phyloP scores from a whole-genome alignment of 2,797 vertebrate species.

The Poecilia velifera region DNA sequence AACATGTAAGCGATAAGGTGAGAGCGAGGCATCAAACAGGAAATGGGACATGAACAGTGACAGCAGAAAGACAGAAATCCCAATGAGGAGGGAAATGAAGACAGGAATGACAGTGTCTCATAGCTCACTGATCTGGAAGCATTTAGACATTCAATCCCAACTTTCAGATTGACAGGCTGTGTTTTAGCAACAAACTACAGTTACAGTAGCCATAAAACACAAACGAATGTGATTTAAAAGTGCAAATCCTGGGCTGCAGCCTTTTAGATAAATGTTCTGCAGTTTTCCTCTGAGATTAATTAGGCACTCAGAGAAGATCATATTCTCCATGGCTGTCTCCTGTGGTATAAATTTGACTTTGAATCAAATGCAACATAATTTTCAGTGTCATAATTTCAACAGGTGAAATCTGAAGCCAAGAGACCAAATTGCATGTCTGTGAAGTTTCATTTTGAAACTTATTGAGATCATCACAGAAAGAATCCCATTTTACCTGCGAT shows the following conservation, averaged over 20 bases:
- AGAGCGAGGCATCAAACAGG: constrained; percentile 24
- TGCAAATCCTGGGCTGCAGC: neutral
- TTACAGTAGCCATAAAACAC: constrained; percentile 12
- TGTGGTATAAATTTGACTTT: neutral
- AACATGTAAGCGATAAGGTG: constrained; percentile 25
- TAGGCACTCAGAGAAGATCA: neutral
- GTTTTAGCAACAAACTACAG: constrained; percentile 34
- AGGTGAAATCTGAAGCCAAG: neutral
- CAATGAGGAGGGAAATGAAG: constrained; percentile 37
- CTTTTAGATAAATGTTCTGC: neutral
- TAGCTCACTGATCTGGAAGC: constrained; percentile 71
- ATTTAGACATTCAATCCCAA: constrained; percentile 64
- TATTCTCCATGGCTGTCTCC: neutral
- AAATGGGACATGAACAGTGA: constrained; percentile 40
- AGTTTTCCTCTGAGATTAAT: neutral
- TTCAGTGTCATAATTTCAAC: too few relatives aligned
- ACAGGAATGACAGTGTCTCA: constrained; percentile 43
- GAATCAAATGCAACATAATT: neutral
- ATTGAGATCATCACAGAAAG: too few relatives aligned
- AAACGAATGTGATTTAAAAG: neutral
- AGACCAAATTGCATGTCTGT: neutral
- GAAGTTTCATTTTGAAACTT: too few relatives aligned
- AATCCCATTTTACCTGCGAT: neutral
- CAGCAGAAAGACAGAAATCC: constrained; percentile 49
- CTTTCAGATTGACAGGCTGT: constrained; percentile 47